Evolutionary conservation across 2,113 vertebrate genomes (phyloP).

Genomic region (Nicator chloris): DNA sequence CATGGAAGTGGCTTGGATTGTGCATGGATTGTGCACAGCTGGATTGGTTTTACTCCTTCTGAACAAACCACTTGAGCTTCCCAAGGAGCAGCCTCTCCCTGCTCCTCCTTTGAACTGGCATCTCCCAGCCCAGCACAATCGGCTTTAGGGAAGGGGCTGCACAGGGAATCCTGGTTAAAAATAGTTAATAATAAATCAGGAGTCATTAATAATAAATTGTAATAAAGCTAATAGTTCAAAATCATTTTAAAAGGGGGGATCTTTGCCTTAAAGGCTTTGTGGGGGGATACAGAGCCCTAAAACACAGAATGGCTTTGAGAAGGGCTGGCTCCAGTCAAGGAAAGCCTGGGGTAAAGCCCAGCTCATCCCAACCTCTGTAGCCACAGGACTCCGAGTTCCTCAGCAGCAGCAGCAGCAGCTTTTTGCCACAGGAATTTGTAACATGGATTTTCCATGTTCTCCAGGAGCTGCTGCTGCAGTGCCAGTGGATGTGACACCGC

Average conservation of each 20-base stretch:
- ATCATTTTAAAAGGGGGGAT: not conserved
- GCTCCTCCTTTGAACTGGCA: not conserved
- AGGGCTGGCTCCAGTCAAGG: fast-evolving
- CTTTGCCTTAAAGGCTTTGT: not conserved
- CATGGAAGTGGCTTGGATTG: not conserved
- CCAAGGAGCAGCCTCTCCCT: not conserved
- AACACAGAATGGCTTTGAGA: not conserved
- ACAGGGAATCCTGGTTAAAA: not conserved
- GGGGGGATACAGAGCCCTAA: not conserved
- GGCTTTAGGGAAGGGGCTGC: not conserved
- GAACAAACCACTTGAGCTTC: not conserved
- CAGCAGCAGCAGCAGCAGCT: not conserved
- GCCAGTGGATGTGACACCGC: not conserved
- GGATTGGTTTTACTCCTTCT: not conserved
- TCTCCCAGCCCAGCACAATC: not conserved
- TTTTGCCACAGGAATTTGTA: not conserved
- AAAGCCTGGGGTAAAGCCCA: not conserved
- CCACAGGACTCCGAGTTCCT: not conserved
- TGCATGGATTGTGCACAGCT: not conserved
- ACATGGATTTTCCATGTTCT: not conserved
- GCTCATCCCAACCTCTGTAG: not conserved
- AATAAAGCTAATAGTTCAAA: not conserved
- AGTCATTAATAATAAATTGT: not conserved
- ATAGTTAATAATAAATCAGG: not conserved
- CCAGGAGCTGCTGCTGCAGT: not conserved